Evolutionary conservation across 2,797 vertebrate genomes (phyloP), one percentile per base, ranked within the genome.

Genomic region (Macropus fuliginosus): DNA sequence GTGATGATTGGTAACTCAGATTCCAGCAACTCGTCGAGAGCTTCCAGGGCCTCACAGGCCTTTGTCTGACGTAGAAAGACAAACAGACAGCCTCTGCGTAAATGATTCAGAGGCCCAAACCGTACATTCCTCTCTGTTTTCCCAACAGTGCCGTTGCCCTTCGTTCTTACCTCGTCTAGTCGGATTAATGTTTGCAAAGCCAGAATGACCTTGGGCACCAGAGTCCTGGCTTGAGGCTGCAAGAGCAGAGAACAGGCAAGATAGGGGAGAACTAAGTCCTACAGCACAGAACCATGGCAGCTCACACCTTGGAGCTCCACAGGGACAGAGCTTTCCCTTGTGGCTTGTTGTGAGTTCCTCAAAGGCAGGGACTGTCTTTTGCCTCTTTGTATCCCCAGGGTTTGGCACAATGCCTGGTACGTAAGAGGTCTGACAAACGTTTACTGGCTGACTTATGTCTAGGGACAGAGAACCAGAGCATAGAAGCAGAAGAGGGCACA

Each of bases 11-110:
- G 99, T 90, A 99, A 98, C 92, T 99, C 99, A 0, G 99, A 99
- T 98, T 99, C 99, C 98, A 99, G 99, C 89, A 99, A 98, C 97
- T 99, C 99, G 97, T 99, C 99, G 56, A 99, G 99, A 87, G 99
- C 99, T 97, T 99, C 99, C 99, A 99, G 99, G 5, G 99, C 99
- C 96, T 99, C 99, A 21, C 99, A 99, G 93, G 99, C 99, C 94
- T 99, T 99, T 91, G 98, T 97, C 99, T 99, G 97, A 97, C 5
- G 91, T 54, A 97, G 2, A 98, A 59, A 92, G 1, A 54, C 12
- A 95, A 94, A 18, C 29, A 90, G 0, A 31, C 13, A 5, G 4
- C 94, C 62, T 62, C 40, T 13, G 5, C 0, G 9, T 27, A 92
- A 24, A 21, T 54, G 62, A 40, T 50, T 55, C 54, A 54, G 92